Percentiles rank a stretch among this genome's conserved stretches.
phyloP scores from a whole-genome alignment of 2,888 invertebrate species.

The Selenia dentaria region DNA sequence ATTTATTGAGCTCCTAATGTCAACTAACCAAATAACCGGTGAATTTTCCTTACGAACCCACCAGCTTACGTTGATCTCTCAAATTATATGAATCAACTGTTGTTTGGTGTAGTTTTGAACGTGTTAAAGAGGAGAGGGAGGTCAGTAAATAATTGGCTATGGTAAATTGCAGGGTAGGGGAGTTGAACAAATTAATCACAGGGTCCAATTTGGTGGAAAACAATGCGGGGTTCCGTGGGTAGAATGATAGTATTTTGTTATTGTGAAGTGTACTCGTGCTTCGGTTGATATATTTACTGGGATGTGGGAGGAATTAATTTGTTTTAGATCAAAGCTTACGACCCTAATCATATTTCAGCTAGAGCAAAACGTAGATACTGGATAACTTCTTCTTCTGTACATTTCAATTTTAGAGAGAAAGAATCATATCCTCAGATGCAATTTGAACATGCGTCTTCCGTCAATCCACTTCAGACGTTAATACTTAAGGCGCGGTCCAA shows the following conservation, averaged over 20 bases:
- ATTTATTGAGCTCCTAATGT: conserved; percentile 68
- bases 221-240: conserved; percentile 61
- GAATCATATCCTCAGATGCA: too few species aligned
- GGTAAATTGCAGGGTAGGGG: conserved; percentile 73
- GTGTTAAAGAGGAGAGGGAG: conserved; percentile 16
- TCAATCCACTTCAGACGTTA: too few species aligned
- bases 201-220: conserved; percentile 79
- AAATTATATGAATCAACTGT: conserved; percentile 15
- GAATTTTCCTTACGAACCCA: conserved; percentile 47
- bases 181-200: conserved; percentile 79
- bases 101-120: conserved; percentile 6
- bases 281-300: conserved; percentile 28
- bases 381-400: too few species aligned
- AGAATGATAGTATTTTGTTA: conserved; percentile 61
- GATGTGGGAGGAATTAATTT: conserved; percentile 20
- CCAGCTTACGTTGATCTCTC: conserved; percentile 43
- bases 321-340: not conserved
- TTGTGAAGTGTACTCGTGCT: conserved; percentile 40
- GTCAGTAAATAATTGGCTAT: conserved; percentile 24
- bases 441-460: too few species aligned
- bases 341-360: too few species aligned
- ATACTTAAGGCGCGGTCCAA: too few species aligned
- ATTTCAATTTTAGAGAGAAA: too few species aligned
- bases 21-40: conserved; percentile 72
- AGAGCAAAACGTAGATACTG: too few species aligned